Conservation (phyloP, 2,113 vertebrate genomes). For the Myotis lucifugus region DNA sequence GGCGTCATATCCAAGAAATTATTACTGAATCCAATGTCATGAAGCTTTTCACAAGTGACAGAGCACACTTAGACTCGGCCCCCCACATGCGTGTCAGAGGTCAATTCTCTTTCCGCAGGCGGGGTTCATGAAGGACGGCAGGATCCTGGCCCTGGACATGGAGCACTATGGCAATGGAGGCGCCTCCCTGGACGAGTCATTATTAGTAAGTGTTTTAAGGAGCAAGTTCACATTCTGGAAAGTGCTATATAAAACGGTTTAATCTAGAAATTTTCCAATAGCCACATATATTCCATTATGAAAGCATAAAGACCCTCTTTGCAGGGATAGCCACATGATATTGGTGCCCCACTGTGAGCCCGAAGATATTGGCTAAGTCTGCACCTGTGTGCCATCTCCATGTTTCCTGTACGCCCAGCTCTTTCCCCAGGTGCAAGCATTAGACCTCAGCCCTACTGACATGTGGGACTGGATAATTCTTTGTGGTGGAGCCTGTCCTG, state of each 20-base stretch:
- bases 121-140: constrained; percentile 92
- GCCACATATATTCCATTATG: neutral
- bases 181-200: constrained; percentile 85
- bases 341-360: neutral
- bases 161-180: constrained; percentile 89
- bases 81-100: neutral
- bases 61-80: neutral
- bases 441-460: neutral
- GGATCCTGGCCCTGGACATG: constrained; percentile 87
- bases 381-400: neutral
- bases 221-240: neutral
- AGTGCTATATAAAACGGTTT: neutral
- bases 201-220: constrained; percentile 82
- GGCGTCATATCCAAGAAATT: neutral
- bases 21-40: neutral
- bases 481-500: neutral
- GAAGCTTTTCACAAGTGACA: neutral
- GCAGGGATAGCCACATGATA: neutral
- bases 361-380: neutral
- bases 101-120: constrained; percentile 79
- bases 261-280: neutral
- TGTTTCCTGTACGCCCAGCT: neutral
- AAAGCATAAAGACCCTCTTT: neutral
- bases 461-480: neutral
- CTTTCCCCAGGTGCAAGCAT: neutral